Percentiles rank a stretch among this genome's conserved stretches.
These are phyloP conservation scores for Hipposideros armiger DNA, from an alignment of 2,113 vertebrate genomes.

Conservation along the genomic window DNA sequence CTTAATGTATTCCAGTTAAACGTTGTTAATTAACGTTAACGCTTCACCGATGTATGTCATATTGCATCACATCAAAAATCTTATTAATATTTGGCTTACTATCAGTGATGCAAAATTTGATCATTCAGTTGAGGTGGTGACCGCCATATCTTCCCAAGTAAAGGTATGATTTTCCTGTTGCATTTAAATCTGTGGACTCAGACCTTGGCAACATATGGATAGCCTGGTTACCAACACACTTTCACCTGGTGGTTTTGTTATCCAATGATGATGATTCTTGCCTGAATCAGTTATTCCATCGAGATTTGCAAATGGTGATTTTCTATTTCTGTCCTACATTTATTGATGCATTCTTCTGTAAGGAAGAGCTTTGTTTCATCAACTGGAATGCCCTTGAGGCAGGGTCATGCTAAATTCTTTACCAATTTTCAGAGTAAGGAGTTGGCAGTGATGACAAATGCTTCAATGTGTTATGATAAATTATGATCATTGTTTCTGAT, in stretches of 20 bases:
- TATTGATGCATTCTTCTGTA: background rate
- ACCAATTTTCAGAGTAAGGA: background rate
- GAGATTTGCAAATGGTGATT: slow-evolving; percentile 15
- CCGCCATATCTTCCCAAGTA: background rate
- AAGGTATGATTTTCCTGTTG: background rate
- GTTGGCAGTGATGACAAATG: background rate
- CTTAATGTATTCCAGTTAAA: slow-evolving; percentile 5
- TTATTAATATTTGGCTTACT: background rate
- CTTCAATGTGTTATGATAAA: background rate
- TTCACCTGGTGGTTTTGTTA: background rate
- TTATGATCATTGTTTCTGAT: background rate
- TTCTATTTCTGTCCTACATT: background rate
- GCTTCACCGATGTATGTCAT: background rate
- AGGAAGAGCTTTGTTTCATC: background rate
- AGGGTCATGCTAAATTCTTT: background rate
- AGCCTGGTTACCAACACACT: background rate
- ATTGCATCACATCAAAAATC: background rate
- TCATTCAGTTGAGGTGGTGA: background rate
- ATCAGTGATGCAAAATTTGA: background rate
- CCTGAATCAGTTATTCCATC: background rate
- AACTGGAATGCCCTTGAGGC: background rate
- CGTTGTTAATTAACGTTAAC: background rate
- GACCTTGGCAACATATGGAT: background rate
- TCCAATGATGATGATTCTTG: background rate
- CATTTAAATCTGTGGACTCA: background rate